Base-by-base conservation (phyloP, 2,797 vertebrate species). In the Eospalax fontanierii region DNA sequence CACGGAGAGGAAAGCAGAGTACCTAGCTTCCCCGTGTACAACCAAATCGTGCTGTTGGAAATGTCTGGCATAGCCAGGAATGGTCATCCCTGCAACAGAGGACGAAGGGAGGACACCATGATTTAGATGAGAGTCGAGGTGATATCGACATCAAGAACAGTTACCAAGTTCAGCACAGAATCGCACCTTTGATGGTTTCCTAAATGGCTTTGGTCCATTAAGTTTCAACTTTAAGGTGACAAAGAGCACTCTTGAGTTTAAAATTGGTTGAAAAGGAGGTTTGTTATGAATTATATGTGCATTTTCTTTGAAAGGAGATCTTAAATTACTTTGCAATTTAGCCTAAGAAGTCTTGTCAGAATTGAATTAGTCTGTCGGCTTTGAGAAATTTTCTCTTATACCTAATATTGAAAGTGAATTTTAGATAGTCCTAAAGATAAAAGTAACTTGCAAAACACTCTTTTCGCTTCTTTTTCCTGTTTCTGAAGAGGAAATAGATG, bases 281-380 rank as follows among this genome's bases (percentile, higher is more conserved):
- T 94, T 93, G 94, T 90, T 94, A 91, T 93, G 71, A 93, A 97
- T 94, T 96, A 96, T 82, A 63, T 78, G 84, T 88, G 71, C 95
- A 93, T 96, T 96, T 96, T 94, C 92, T 89, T 94, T 93, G 84
- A 93, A 95, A 95, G 70, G 75, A 93, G 90, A 94, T 92, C 80
- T 96, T 95, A 94, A 96, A 93, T 96, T 96, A 95, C 92, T 87
- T 97, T 89, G 92, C 86, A 95, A 96, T 97, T 97, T 96, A 95
- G 94, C 43, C 88, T 94, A 86, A 96, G 92, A 92, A 75, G 30
- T 85, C 92, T 95, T 97, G 63, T 96, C 90, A 95, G 96, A 96
- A 97, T 86, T 94, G 83, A 95, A 94, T 91, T 93, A 94, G 68
- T 92, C 92, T 96, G 91, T 68, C 65, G 74, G 86, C 83, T 95